Evolutionary conservation across 1,140 invertebrate genomes (phyloP), one percentile per base, ranked within the genome.

Genomic region (Drosophila lowei): DNA sequence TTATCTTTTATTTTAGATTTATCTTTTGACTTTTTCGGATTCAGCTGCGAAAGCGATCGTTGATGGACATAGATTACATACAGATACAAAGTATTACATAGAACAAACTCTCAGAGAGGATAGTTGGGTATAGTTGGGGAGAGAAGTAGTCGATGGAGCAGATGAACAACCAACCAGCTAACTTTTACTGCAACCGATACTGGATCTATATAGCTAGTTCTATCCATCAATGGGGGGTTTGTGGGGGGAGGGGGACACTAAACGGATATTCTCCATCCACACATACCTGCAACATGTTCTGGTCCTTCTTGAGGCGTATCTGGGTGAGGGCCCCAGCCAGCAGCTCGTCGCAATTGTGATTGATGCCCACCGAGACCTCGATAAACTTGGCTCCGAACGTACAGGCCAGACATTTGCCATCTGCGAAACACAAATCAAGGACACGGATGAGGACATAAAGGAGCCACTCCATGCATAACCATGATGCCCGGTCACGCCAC

Each of bases 311-410:
- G 52, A 97, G 91, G 13, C 96, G 92, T 57, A 97, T 97, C 91
- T 97, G 97, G 77, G 95, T 96, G 38, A 97, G 92, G 44, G 95
- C 94, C 6, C 95, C 95, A 11, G 97, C 96, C 4, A 97, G 93
- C 0, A 97, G 93, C 75, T 97, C 96, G 92, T 97, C 96, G 21
- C 97, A 96, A 80, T 97, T 97, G 92, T 97, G 96, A 92, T 97
- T 97, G 79, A 98, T 97, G 9, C 96, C 96, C 11, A 97, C 96
- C 5, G 96, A 97, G 38, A 97, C 95, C 92, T 98, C 97, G 47
- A 96, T 96, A 92, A 97, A 98, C 91, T 97, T 98, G 21, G 95
- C 95, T 48, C 95, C 94, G 90, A 96, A 97, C 1, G 95, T 96
- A 88, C 96, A 97, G 0, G 96, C 96, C 73, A 97, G 91, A 84